Evolutionary conservation across 2,113 vertebrate species (phyloP).

Genomic region (Seriola rivoliana): DNA sequence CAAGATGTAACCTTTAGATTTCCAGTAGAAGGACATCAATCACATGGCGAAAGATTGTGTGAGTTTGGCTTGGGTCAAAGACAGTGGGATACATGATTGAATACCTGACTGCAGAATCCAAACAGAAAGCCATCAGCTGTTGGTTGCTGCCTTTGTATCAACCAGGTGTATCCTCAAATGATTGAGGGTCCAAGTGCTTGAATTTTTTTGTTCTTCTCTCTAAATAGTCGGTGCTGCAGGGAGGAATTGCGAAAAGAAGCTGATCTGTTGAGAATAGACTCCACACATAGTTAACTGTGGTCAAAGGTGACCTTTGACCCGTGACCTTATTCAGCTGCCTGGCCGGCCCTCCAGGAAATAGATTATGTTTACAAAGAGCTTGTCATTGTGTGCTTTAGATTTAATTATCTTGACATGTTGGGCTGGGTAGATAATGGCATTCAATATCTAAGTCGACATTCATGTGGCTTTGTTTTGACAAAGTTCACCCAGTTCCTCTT

Average conservation of each 20-base stretch:
- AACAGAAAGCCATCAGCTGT: background rate
- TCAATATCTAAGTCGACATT: conserved; percentile 20
- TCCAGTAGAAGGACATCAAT: conserved; percentile 61
- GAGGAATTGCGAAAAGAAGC: background rate
- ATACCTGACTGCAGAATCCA: conserved; percentile 28
- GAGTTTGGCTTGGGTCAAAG: conserved; percentile 56
- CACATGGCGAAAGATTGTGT: conserved; percentile 47
- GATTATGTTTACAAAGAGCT: conserved; percentile 52
- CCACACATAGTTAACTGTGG: conserved; percentile 14
- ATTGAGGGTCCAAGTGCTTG: background rate
- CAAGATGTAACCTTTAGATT: conserved; percentile 73
- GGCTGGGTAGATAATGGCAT: conserved; percentile 1
- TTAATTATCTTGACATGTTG: conserved; percentile 47
- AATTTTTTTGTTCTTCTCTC: background rate
- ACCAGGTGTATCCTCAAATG: conserved; percentile 13
- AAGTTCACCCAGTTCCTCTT: conserved; percentile 31
- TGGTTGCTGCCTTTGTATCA: conserved; percentile 8
- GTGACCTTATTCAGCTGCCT: conserved; percentile 34
- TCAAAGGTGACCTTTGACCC: conserved; percentile 50
- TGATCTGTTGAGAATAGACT: conserved; percentile 38
- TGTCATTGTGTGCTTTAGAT: conserved; percentile 47
- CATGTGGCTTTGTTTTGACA: conserved; percentile 40
- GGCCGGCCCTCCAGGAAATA: conserved; percentile 22
- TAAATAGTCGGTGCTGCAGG: background rate
- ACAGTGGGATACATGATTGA: conserved; percentile 25